Percentiles rank a stretch among this genome's conserved stretches.
phyloP scores from a whole-genome alignment of 2,113 vertebrate genomes.

The Hippocampus guttulatus region DNA sequence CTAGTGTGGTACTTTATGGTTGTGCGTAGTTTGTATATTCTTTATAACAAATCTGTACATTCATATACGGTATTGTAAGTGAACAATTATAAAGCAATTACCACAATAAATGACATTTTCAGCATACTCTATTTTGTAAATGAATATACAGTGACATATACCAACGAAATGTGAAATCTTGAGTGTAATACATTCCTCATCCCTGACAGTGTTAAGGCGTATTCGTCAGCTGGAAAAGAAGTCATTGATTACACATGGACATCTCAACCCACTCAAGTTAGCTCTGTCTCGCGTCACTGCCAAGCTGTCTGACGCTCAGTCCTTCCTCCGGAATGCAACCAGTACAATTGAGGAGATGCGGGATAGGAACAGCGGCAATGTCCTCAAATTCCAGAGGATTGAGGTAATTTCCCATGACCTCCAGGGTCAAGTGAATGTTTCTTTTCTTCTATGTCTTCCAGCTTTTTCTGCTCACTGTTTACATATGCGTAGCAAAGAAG shows the following conservation, averaged over 20 bases:
- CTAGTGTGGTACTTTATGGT: no score
- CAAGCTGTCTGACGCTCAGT: slow-evolving; percentile 76
- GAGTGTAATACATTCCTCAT: not conserved
- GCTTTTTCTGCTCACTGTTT: not conserved
- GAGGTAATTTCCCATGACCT: slow-evolving; percentile 72
- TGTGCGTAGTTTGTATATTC: not conserved
- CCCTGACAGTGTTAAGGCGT: slow-evolving; percentile 48
- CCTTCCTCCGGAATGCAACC: slow-evolving; percentile 72
- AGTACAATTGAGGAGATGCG: slow-evolving; percentile 63
- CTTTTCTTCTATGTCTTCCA: not conserved
- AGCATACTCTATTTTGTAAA: not conserved
- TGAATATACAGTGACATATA: not conserved
- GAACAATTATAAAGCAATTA: no score
- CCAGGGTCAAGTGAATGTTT: not conserved
- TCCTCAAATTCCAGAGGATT: slow-evolving; percentile 70
- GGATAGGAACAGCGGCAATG: slow-evolving; percentile 74
- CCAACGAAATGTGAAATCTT: not conserved
- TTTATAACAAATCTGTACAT: not conserved
- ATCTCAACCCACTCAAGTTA: slow-evolving; percentile 75
- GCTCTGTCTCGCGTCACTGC: slow-evolving; percentile 71
- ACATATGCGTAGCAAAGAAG: no score
- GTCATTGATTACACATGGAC: slow-evolving; percentile 74
- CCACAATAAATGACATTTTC: no score
- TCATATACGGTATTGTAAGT: no score
- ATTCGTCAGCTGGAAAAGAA: slow-evolving; percentile 79